A percentile compares a stretch with the other conserved stretches of the same genome.
Evolutionary conservation across 2,113 vertebrate species (phyloP).

Genomic region (Sardina pilchardus): DNA sequence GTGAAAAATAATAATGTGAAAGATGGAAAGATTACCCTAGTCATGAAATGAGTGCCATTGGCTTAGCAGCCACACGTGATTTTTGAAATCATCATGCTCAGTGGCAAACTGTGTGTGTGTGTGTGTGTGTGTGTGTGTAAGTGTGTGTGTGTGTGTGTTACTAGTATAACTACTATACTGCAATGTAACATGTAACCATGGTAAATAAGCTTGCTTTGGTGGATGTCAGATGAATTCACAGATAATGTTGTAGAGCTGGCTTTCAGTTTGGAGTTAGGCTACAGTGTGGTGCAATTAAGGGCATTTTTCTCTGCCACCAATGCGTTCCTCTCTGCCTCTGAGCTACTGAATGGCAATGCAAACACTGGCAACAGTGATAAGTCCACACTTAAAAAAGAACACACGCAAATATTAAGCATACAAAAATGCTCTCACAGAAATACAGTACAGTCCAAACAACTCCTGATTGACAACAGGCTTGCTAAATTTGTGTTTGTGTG

Average conservation of each 20-base stretch:
- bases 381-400: no score
- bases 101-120: not conserved
- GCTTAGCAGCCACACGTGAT: not conserved
- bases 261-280: not conserved
- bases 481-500: no score
- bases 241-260: not conserved
- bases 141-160: not conserved
- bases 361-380: no score
- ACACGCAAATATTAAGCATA: no score
- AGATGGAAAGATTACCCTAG: not conserved
- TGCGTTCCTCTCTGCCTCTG: no score
- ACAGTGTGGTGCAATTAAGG: no score
- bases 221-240: not conserved
- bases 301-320: no score
- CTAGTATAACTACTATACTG: not conserved
- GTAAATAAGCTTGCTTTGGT: not conserved
- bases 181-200: not conserved
- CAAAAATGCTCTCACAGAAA: no score
- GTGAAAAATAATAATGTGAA: not conserved
- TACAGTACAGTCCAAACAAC: no score
- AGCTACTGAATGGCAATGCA: no score
- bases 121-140: not conserved
- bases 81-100: not conserved
- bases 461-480: no score
- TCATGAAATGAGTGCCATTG: not conserved